Conservation (phyloP, 2,797 vertebrate genomes). For the Hoplostethus mediterraneus region DNA sequence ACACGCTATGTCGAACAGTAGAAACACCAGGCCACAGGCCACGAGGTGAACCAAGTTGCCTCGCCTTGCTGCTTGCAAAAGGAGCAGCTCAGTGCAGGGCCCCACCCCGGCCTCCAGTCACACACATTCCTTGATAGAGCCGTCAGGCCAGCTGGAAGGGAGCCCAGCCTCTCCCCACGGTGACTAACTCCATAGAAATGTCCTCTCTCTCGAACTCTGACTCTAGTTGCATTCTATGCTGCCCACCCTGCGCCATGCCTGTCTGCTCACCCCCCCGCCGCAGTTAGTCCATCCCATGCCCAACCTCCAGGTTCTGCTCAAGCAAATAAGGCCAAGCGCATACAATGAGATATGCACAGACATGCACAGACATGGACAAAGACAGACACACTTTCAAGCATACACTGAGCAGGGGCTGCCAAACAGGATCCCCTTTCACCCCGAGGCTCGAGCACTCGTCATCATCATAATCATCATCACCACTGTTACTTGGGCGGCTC, state of each 20-base stretch:
- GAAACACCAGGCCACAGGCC: slow-evolving; percentile 32
- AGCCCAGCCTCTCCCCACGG: slow-evolving; percentile 84
- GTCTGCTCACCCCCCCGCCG: slow-evolving; percentile 17
- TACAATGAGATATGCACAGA: slow-evolving; percentile 28
- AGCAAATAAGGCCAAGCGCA: slow-evolving; percentile 55
- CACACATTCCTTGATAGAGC: slow-evolving; percentile 87
- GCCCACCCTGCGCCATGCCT: slow-evolving; percentile 53
- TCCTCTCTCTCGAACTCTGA: slow-evolving; percentile 68
- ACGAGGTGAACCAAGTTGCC: slow-evolving; percentile 27
- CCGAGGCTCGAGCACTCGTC: not conserved
- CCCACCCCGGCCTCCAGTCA: slow-evolving; percentile 85
- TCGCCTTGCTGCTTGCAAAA: slow-evolving; percentile 50
- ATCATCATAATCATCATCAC: not conserved
- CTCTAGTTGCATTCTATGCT: slow-evolving; percentile 39
- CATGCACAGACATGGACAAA: no score
- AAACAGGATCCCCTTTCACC: slow-evolving; percentile 27
- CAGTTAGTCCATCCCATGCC: slow-evolving; percentile 34
- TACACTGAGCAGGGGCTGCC: slow-evolving; percentile 18
- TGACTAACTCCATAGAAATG: slow-evolving; percentile 88
- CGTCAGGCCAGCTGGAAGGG: slow-evolving; percentile 85
- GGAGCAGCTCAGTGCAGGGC: slow-evolving; percentile 58
- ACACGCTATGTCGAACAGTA: slow-evolving; percentile 16
- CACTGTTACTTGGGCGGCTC: slow-evolving; percentile 2
- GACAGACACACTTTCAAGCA: slow-evolving; percentile 7
- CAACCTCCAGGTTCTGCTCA: slow-evolving; percentile 56